Evolutionary conservation across 2,113 vertebrate species (phyloP), one percentile per base, ranked within the genome.

Genomic region (Balaeniceps rex): DNA sequence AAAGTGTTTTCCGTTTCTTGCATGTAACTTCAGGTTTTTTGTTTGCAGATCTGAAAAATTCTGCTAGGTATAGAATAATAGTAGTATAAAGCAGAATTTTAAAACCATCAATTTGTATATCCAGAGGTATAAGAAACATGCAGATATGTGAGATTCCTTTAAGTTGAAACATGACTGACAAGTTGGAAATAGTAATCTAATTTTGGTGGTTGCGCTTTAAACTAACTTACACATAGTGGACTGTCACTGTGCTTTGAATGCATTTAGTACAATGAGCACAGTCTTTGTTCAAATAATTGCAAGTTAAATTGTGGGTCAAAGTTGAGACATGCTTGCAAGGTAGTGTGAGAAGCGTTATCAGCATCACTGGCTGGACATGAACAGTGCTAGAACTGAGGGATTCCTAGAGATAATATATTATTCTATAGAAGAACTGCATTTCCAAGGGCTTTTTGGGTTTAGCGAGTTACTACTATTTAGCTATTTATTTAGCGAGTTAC

Each of bases 401-500:
- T 80, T 21, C 17, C 4, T 74, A 10, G 68, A 65, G 21, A 13
- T 36, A 64, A 14, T 70, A 24, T 18, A 81, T 91, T 54, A 15
- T 51, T 78, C 25, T 54, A 0, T 47, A 57, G 21, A 87, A 49
- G 14, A 58, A 28, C 38, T 76, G 26, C 44, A 40, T 87, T 90
- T 85, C 34, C 22, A 87, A 64, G 40, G 74, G 36, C 40, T 84
- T 87, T 76, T 36, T 76, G 23, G 0, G 79, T 94, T 84, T 82
- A 87, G 26, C 0, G 0, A 58, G 69, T 57, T 83, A 70, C 19
- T 61, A 0, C 33, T 72, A 2, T 36, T n/a, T n/a, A n/a, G n/a
- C n/a, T n/a, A n/a, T n/a, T n/a, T n/a, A n/a, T n/a, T n/a, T n/a
- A n/a, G n/a, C n/a, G n/a, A n/a, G 19, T 57, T 65, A 12, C 28